phyloP scores from a whole-genome alignment of 2,113 vertebrate genomes.

The Clarias magur region DNA sequence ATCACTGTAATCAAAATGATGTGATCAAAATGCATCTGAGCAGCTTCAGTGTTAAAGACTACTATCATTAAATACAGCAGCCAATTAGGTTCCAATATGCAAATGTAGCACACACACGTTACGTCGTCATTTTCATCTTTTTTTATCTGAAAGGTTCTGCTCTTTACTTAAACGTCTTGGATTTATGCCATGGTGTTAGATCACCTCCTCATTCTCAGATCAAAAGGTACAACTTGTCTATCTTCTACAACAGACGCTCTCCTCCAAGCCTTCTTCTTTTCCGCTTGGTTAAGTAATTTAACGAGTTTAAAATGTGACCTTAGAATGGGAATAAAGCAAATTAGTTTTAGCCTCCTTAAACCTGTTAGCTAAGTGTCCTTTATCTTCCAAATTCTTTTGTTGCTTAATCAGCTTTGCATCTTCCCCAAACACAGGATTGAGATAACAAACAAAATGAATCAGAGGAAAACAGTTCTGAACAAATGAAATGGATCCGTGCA shows the following conservation, averaged over 20 bases:
- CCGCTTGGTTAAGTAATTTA: constrained; percentile 49
- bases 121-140: too few relatives aligned
- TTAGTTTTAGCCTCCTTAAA: constrained; percentile 74
- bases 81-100: background rate
- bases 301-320: constrained; percentile 63
- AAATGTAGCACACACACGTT: background rate
- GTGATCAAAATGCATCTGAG: too few relatives aligned
- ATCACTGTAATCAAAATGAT: too few relatives aligned
- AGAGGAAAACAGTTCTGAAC: constrained; percentile 62
- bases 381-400: constrained; percentile 82
- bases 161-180: background rate
- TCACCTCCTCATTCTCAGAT: background rate
- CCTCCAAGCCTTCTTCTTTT: constrained; percentile 41
- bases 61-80: background rate
- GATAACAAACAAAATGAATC: constrained; percentile 83
- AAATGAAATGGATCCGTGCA: constrained; percentile 5
- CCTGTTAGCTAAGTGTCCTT: constrained; percentile 84
- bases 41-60: background rate
- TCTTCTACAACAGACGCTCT: constrained; percentile 37
- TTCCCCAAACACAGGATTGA: constrained; percentile 80
- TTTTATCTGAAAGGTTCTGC: too few relatives aligned
- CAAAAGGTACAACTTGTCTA: background rate
- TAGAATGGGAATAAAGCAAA: constrained; percentile 68
- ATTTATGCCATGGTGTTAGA: background rate
- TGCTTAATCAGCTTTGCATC: constrained; percentile 87